A percentile compares a stretch with the other conserved stretches of the same genome.
These are phyloP conservation scores for Pandemis cinnamomeana DNA, from an alignment of 2,888 invertebrate genomes.

Conservation along the genomic window DNA sequence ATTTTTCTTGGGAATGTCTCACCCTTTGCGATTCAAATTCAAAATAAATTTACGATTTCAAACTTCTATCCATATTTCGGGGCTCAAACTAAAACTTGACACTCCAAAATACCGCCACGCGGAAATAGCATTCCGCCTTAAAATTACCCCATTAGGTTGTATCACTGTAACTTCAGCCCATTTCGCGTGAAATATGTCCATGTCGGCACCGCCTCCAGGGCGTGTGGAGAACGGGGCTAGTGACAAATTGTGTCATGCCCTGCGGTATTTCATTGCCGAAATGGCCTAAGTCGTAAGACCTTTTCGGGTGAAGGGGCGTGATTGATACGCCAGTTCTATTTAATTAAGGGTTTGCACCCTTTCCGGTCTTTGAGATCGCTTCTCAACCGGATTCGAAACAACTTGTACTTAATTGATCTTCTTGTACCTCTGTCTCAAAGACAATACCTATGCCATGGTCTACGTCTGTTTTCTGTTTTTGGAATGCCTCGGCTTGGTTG, in stretches of 20 bases:
- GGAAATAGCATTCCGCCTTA: background rate
- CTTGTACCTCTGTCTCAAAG: background rate
- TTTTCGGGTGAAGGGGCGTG: conserved; percentile 29
- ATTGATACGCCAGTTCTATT: conserved; percentile 21
- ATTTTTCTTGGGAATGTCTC: too few species aligned
- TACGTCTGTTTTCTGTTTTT: too few species aligned
- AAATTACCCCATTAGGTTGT: conserved; percentile 16
- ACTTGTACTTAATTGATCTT: conserved; percentile 4
- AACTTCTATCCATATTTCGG: background rate
- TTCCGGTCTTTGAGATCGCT: conserved; percentile 19
- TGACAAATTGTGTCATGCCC: conserved; percentile 38
- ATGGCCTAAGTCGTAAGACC: conserved; percentile 19
- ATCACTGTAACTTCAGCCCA: conserved; percentile 28
- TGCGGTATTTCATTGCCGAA: conserved; percentile 24
- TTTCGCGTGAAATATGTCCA: conserved; percentile 40
- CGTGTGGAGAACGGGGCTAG: conserved; percentile 31
- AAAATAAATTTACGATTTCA: too few species aligned
- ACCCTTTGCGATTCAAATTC: too few species aligned
- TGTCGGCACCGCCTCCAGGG: conserved; percentile 38
- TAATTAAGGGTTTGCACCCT: conserved; percentile 32
- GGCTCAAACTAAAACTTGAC: background rate
- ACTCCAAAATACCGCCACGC: background rate
- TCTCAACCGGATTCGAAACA: conserved; percentile 11
- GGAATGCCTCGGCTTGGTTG: too few species aligned
- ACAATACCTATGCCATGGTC: too few species aligned